Evolutionary conservation across 2,797 vertebrate species (phyloP), one percentile per base, ranked within the genome.

Genomic region (Eulemur albifrons): DNA sequence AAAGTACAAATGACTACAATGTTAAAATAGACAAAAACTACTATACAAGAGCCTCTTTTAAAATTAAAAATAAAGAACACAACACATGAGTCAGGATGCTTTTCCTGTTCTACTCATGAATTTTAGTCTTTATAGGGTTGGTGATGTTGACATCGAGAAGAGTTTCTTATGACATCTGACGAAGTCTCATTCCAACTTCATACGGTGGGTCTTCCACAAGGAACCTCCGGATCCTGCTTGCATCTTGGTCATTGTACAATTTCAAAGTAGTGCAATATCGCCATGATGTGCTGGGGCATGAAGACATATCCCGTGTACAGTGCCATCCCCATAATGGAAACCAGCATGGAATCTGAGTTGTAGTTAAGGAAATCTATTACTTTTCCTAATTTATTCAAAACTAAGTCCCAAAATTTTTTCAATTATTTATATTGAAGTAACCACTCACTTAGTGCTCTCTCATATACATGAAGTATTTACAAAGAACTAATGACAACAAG

Each of bases 211-310:
- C 98, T 97, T 98, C 96, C 93, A 90, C 45, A 89, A 84, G 94
- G 96, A 96, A 92, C 88, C 82, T 97, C 96, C 96, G n/a, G 94
- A 92, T 96, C 97, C 93, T 50, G 96, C 73, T 96, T 96, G 80
- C n/a, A 85, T 0, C 7, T 88, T 97, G 93, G 95, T 99, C 99
- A 99, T 23, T 99, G 99, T 95, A 99, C 98, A 38, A 99, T 98
- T 98, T 99, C 99, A 61, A 99, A 99, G 99, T 99, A 99, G 98
- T 99, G 99, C 96, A 99, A 97, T 97, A 99, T 99, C 0, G 99
- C 99, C 99, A 99, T 99, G 98, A 99, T 99, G 99, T 99, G 99
- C 98, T 99, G 99, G 45, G 99, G 99, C 99, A 99, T 99, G 98
- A 99, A 99, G 97, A 99, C 99, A 5, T 99, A 99, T 38, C 99